These are phyloP conservation scores for Erpetoichthys calabaricus DNA, from an alignment of 2,797 vertebrate species.

Conservation along the genomic window DNA sequence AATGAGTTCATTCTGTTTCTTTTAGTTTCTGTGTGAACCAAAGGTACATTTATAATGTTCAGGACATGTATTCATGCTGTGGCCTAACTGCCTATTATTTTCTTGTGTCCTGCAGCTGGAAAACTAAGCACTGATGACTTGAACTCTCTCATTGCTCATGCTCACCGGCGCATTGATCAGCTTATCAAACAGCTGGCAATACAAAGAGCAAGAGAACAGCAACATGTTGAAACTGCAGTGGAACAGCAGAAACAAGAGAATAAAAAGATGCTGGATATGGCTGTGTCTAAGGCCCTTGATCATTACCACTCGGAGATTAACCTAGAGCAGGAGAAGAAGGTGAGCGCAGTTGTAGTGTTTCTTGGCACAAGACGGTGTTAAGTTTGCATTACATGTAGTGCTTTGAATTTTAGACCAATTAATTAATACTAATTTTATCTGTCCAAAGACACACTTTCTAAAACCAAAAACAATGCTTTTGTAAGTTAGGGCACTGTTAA, in stretches of 20 bases:
- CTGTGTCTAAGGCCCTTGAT: conserved; percentile 59
- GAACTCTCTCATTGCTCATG: conserved; percentile 82
- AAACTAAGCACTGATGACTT: conserved; percentile 73
- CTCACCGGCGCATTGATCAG: conserved; percentile 88
- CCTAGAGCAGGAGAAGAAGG: conserved; percentile 79
- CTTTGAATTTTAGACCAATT: too few relatives aligned
- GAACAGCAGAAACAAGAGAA: conserved; percentile 78
- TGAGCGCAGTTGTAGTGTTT: conserved; percentile 18
- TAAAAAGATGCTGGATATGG: conserved; percentile 54
- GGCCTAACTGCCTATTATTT: too few relatives aligned
- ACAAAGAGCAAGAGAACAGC: conserved; percentile 72
- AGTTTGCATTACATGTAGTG: too few relatives aligned
- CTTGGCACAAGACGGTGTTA: too few relatives aligned
- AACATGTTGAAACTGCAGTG: conserved; percentile 68
- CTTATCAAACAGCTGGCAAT: conserved; percentile 76
- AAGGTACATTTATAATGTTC: too few relatives aligned
- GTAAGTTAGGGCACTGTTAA: too few relatives aligned
- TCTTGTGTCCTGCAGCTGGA: conserved; percentile 47
- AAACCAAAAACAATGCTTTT: too few relatives aligned
- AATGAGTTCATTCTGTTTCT: too few relatives aligned
- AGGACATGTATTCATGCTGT: too few relatives aligned
- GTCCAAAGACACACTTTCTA: too few relatives aligned
- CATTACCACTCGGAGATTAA: conserved; percentile 58
- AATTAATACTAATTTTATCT: too few relatives aligned
- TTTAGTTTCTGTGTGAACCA: too few relatives aligned